Evolutionary conservation across 2,888 invertebrate genomes (phyloP).

Genomic region (Orthosia gracilis): DNA sequence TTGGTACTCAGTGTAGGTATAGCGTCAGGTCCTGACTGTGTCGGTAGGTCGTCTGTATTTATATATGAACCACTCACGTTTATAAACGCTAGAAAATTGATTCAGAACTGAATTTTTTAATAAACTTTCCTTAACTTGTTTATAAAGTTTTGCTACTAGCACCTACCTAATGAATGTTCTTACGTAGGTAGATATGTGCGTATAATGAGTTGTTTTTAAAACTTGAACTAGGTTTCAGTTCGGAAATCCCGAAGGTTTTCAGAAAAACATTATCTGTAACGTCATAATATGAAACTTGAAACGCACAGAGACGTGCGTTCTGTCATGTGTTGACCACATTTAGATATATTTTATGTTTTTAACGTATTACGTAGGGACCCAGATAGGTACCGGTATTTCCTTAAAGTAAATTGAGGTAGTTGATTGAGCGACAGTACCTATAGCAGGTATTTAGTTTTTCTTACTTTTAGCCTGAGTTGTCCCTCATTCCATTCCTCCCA

Average conservation of each 20-base stretch:
- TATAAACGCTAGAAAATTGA: slow-evolving; percentile 4
- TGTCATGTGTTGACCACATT: not conserved
- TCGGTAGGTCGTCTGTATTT: not conserved
- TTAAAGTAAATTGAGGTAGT: not conserved
- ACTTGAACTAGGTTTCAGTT: not conserved
- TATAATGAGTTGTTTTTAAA: not conserved
- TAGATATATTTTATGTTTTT: no score
- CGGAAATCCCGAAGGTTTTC: not conserved
- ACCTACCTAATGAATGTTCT: not conserved
- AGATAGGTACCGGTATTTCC: not conserved
- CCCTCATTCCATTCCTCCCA: no score
- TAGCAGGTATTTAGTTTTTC: no score
- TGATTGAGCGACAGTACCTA: not conserved
- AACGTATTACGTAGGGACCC: no score
- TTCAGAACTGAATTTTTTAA: not conserved
- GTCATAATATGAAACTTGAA: not conserved
- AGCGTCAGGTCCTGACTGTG: not conserved
- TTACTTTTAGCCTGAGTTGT: no score
- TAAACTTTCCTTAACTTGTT: slow-evolving; percentile 21
- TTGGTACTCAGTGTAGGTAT: not conserved
- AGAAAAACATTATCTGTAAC: not conserved
- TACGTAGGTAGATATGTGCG: not conserved
- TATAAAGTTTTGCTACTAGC: not conserved
- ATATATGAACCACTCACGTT: not conserved
- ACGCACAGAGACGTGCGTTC: not conserved